Conservation (phyloP, 2,113 vertebrate species). For the Phocoena phocoena region DNA sequence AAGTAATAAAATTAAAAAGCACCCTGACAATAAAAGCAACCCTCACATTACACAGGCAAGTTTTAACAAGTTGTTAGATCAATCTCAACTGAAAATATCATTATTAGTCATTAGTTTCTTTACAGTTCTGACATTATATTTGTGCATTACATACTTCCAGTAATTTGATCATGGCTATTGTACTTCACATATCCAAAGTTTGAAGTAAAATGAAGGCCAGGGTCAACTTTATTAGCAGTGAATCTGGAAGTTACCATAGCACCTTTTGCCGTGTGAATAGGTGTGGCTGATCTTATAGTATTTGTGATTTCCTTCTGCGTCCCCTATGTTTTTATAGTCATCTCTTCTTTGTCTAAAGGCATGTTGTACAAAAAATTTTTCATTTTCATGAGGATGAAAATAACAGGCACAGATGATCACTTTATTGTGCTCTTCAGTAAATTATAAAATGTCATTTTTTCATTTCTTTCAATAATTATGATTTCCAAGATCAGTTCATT, state of each 20-base stretch:
- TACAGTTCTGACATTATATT: background rate
- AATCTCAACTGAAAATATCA: background rate
- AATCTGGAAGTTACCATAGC: background rate
- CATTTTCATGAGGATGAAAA: slow-evolving; percentile 37
- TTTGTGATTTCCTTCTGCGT: slow-evolving; percentile 20
- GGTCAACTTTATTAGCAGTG: background rate
- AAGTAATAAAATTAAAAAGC: background rate
- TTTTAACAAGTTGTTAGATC: background rate
- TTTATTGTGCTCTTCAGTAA: background rate
- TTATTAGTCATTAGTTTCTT: background rate
- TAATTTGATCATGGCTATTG: background rate
- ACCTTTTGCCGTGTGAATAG: background rate
- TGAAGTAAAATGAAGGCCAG: background rate
- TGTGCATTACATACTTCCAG: background rate
- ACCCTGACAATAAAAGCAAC: background rate
- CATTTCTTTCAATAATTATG: slow-evolving; percentile 64
- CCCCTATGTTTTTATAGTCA: background rate
- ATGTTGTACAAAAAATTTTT: background rate
- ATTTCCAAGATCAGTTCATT: slow-evolving; percentile 47
- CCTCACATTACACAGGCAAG: background rate
- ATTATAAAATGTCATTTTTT: slow-evolving; percentile 13
- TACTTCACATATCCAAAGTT: background rate
- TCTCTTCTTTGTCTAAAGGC: background rate
- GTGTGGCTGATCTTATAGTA: background rate
- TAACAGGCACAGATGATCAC: background rate